Evolutionary conservation across 2,888 invertebrate genomes (phyloP).

Genomic region (Heliconius erato): DNA sequence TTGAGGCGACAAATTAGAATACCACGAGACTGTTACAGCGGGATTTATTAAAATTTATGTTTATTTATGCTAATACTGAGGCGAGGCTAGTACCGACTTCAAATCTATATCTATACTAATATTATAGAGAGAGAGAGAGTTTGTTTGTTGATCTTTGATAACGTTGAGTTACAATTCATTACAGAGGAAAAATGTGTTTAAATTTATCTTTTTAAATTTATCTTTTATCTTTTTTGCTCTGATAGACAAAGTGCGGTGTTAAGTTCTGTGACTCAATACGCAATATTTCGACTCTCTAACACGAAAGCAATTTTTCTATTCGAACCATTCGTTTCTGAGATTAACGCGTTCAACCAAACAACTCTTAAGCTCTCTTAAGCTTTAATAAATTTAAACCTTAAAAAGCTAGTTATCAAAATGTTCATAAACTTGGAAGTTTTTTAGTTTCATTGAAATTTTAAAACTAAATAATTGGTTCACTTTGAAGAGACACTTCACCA

Average conservation of each 20-base stretch:
- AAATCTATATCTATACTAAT: no score
- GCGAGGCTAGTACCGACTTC: not conserved
- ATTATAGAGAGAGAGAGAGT: no score
- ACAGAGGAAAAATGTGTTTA: no score
- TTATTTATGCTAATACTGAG: not conserved
- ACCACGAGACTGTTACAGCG: constrained; percentile 8
- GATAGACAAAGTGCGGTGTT: not conserved
- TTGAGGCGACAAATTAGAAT: constrained; percentile 28
- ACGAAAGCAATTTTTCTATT: no score
- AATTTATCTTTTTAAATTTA: no score
- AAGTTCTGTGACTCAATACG: not conserved
- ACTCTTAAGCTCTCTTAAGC: no score
- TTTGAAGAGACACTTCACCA: not conserved
- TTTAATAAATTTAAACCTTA: not conserved
- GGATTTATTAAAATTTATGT: constrained; percentile 28
- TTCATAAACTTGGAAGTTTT: not conserved
- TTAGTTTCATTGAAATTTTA: constrained; percentile 4
- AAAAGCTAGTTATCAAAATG: not conserved
- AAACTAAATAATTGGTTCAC: constrained; percentile 15
- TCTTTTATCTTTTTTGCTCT: not conserved
- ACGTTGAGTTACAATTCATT: no score
- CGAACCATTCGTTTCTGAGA: no score
- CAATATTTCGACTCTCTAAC: not conserved
- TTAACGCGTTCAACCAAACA: no score
- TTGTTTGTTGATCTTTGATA: no score